Percentiles rank a stretch among this genome's conserved stretches.
These are phyloP conservation scores for Tanytarsus gracilentus DNA, from an alignment of 2,888 invertebrate genomes.

Conservation along the genomic window DNA sequence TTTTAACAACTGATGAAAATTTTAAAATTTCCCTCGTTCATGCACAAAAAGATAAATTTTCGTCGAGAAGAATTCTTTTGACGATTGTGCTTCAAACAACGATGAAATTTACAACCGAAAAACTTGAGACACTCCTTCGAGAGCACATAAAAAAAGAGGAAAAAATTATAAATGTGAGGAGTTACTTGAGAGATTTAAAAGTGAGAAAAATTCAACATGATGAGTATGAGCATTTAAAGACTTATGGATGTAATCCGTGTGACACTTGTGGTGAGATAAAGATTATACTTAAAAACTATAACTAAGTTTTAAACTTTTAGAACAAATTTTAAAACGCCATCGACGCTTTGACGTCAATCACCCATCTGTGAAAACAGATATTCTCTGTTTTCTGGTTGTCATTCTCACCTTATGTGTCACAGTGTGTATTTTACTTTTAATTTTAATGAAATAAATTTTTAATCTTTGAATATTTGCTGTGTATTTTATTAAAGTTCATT, in stretches of 20 bases:
- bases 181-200: constrained; percentile 4
- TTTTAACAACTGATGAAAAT: background rate
- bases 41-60: background rate
- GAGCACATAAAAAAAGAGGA: background rate
- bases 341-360: background rate
- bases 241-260: background rate
- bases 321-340: background rate
- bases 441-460: too few relatives aligned
- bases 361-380: background rate
- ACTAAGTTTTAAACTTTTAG: background rate
- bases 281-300: background rate
- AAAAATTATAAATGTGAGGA: background rate
- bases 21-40: background rate
- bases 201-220: background rate
- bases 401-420: background rate
- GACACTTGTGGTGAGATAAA: background rate
- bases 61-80: background rate
- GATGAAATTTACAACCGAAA: background rate
- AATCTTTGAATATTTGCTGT: too few relatives aligned
- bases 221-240: background rate
- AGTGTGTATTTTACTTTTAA: too few relatives aligned
- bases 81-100: background rate
- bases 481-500: too few relatives aligned
- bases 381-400: background rate
- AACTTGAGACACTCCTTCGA: background rate